Percentiles rank a stretch among this genome's conserved stretches.
These are phyloP conservation scores for Diadophis punctatus DNA, from an alignment of 2,113 vertebrate genomes.

Conservation along the genomic window DNA sequence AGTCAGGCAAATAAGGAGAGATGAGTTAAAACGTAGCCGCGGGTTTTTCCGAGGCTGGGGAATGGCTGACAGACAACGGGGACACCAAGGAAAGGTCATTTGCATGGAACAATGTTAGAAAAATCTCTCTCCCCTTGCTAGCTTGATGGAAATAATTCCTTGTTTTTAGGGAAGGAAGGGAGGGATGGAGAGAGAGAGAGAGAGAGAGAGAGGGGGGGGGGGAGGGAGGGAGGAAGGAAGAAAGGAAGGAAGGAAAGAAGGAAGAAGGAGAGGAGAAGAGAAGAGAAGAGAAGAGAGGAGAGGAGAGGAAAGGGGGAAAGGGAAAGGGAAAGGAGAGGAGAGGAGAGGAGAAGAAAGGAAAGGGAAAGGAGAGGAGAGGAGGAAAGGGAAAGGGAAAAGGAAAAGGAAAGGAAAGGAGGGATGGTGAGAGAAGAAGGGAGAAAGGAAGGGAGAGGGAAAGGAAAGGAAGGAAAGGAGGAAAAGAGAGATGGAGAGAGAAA, in stretches of 20 bases:
- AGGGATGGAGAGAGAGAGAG: background rate
- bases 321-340: rapidly evolving
- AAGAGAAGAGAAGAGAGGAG: rapidly evolving
- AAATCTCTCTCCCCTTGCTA: constrained; percentile 68
- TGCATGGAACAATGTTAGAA: constrained; percentile 77
- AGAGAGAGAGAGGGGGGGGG: too few species aligned
- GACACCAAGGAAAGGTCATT: constrained; percentile 87
- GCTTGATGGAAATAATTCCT: constrained; percentile 50
- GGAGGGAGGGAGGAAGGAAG: background rate
- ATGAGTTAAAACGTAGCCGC: constrained; percentile 89
- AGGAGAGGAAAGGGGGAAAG: background rate
- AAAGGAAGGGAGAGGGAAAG: rapidly evolving
- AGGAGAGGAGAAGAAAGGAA: background rate
- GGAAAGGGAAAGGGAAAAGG: too few species aligned
- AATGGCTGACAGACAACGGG: constrained; percentile 85
- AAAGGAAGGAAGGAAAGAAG: background rate
- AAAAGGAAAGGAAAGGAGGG: background rate
- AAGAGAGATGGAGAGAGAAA: background rate
- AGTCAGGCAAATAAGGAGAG: constrained; percentile 96
- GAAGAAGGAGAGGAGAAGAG: too few species aligned
- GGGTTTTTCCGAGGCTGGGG: constrained; percentile 71
- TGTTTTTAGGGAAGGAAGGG: background rate
- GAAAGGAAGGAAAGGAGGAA: background rate
- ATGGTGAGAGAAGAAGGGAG: too few species aligned
- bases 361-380: rapidly evolving